phyloP scores from a whole-genome alignment of 2,888 invertebrate genomes.

The Reticulitermes lucifugus region DNA sequence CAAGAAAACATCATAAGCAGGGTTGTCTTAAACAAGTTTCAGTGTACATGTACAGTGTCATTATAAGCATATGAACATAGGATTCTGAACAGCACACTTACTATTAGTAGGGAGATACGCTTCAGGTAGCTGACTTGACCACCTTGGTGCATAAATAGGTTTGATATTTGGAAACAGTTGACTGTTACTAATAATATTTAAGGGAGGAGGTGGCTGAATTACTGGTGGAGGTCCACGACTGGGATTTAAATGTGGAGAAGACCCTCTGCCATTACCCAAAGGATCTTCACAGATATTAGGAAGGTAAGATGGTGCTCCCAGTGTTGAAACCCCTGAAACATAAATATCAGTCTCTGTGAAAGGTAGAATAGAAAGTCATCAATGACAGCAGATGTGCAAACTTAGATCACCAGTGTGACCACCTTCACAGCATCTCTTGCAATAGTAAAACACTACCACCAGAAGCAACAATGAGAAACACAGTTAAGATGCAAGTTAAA shows the following conservation, averaged over 20 bases:
- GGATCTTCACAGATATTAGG: conserved; percentile 68
- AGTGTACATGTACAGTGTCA: neutral
- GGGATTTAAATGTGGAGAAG: conserved; percentile 58
- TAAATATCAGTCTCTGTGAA: conserved; percentile 6
- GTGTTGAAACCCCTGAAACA: conserved; percentile 58
- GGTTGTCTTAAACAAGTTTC: too few relatives aligned
- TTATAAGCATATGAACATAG: neutral
- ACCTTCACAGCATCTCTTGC: too few relatives aligned
- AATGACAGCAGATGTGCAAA: too few relatives aligned
- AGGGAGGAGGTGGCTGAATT: conserved; percentile 70
- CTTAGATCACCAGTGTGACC: too few relatives aligned
- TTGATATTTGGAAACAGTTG: conserved; percentile 77
- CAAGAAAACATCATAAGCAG: too few relatives aligned
- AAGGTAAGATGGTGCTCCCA: conserved; percentile 66
- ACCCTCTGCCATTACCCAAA: conserved; percentile 35
- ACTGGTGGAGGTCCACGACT: conserved; percentile 61
- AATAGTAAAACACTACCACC: too few relatives aligned
- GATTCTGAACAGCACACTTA: conserved; percentile 54
- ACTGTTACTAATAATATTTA: conserved; percentile 74
- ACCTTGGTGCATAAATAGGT: conserved; percentile 74
- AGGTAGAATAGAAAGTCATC: neutral
- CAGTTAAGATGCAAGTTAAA: too few relatives aligned
- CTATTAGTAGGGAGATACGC: conserved; percentile 70
- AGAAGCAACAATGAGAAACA: too few relatives aligned
- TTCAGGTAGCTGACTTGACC: conserved; percentile 75